Base-by-base conservation (phyloP, 2,113 vertebrate genomes). In the Hassar affinis region DNA sequence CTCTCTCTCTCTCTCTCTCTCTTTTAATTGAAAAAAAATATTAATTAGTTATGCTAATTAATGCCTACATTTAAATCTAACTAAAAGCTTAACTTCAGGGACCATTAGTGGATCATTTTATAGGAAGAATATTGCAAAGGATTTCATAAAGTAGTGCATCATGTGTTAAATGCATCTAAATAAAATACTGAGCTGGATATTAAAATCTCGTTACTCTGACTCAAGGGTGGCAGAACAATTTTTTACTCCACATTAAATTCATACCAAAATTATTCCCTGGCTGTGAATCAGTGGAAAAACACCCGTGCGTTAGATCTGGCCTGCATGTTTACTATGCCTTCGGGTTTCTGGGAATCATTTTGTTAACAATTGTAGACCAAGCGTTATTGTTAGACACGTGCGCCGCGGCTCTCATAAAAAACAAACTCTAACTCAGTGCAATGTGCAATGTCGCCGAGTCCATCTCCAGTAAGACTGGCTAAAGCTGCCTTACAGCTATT, bases 311-410 rank as follows among this genome's bases (percentile, higher is more conserved):
- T 33, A 35, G n/a, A 51, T 68, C 56, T 52, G 81, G 76, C 45
- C 72, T 86, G 56, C 74, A 45, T 84, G 85, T 90, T 88, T 86
- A 80, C 66, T 78, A 59, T 42, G 59, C 74, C 38, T 59, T 83
- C 22, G 45, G 47, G 15, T 75, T 82, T 81, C 81, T 86, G 81
- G 71, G 75, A 79, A 62, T 82, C 57, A 69, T 85, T 74, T 71
- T 15, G 59, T 79, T 79, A 52, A 57, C 75, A 79, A 62, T 84
- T 87, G 88, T 47, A 64, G 51, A 84, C 68, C 88, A 15, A 78
- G 81, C 86, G 80, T 86, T 87, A 85, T 90, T 86, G 92, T 92
- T 85, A 87, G 86, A 71, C 75, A 79, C 78, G 80, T 78, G 79
- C 78, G 54, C 83, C 79, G 51, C 22, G 88, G 86, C 57, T 64